A percentile compares a stretch with the other conserved stretches of the same genome.
Conservation (phyloP, 1,140 invertebrate species). For the Drosophila setifemur region DNA sequence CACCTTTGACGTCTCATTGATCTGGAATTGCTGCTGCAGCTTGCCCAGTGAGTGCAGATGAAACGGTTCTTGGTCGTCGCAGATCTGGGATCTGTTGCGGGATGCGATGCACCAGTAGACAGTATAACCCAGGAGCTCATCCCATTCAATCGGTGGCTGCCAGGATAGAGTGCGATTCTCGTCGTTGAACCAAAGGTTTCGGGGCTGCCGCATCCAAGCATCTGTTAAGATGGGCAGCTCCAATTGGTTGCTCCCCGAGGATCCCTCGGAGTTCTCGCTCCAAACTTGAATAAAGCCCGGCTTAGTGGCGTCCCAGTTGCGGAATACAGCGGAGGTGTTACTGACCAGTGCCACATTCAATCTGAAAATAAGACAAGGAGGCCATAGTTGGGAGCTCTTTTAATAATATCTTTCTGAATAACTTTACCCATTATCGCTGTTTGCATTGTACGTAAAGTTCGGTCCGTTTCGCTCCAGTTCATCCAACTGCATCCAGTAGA, state of each 20-base stretch:
- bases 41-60: background rate
- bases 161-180: background rate
- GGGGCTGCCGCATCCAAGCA: no score
- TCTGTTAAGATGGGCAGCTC: no score
- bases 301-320: background rate
- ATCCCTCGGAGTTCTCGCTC: constrained; percentile 13
- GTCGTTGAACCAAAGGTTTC: background rate
- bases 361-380: background rate
- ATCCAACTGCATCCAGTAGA: constrained; percentile 30
- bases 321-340: background rate
- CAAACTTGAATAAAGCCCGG: background rate
- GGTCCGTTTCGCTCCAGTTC: constrained; percentile 15
- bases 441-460: background rate
- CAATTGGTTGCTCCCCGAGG: constrained; percentile 6
- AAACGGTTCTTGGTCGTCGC: background rate
- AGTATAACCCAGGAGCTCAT: background rate
- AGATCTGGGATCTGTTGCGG: background rate
- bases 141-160: background rate
- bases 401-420: no score
- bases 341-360: no score
- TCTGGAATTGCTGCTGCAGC: background rate
- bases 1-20: background rate
- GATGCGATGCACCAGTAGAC: constrained; percentile 2
- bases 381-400: no score
- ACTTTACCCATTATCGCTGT: no score